Conservation (phyloP, 2,888 invertebrate species). For the Lithophane semibrunnea region DNA sequence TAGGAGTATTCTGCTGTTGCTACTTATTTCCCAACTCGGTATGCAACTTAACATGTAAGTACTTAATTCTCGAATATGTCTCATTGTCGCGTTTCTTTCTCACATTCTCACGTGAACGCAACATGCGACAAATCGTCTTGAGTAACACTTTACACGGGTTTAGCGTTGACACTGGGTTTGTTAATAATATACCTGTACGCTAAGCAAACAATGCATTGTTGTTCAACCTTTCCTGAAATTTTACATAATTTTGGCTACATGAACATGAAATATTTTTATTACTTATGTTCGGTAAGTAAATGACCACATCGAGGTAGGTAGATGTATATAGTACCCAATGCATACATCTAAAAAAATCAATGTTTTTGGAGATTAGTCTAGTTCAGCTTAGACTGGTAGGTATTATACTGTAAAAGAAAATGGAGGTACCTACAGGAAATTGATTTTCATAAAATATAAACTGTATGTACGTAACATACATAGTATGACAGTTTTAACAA, state of each 20-base stretch:
- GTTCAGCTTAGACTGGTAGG: not conserved
- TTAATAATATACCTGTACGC: slow-evolving; percentile 32
- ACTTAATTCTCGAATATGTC: slow-evolving; percentile 49
- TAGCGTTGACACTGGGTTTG: slow-evolving; percentile 58
- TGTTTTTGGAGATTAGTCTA: not conserved
- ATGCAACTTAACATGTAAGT: slow-evolving; percentile 42
- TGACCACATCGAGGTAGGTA: not conserved
- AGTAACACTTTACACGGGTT: slow-evolving; percentile 55
- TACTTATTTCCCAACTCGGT: slow-evolving; percentile 53
- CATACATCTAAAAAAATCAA: not conserved
- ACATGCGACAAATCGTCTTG: slow-evolving; percentile 67
- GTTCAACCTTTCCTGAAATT: not conserved
- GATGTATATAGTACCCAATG: no score
- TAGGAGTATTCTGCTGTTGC: not conserved
- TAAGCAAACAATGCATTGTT: slow-evolving; percentile 29
- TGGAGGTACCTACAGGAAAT: not conserved
- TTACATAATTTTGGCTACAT: not conserved
- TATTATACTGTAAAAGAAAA: not conserved
- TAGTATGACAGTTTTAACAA: not conserved
- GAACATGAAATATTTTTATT: not conserved
- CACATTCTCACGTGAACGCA: slow-evolving; percentile 68
- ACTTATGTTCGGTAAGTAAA: not conserved
- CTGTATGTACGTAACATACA: not conserved
- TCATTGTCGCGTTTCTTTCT: slow-evolving; percentile 73
- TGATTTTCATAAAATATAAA: not conserved